Evolutionary conservation across 2,113 vertebrate genomes (phyloP), one percentile per base, ranked within the genome.

Genomic region (Catharus minimus): DNA sequence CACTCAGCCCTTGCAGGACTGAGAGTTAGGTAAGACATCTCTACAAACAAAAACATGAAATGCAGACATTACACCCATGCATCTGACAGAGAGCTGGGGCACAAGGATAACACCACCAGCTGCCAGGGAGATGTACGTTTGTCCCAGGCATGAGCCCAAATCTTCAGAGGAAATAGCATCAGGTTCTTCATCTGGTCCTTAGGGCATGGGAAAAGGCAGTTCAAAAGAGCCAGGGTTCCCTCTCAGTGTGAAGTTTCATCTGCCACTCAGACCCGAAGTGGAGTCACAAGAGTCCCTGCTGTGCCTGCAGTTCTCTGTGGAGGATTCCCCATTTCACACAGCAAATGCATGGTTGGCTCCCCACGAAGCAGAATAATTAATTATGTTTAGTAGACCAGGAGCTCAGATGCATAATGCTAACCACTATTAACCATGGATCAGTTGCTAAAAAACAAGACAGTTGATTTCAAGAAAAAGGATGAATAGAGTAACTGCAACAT

Each of bases 401-500:
- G 47, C 73, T 95, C 7, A 2, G 81, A 96, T 86, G 64, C 88
- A 61, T 82, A 53, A 44, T 75, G 24, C 52, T 96, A 93, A 96
- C 96, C 58, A 9, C 67, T 79, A 89, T 88, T 87, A 91, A 87
- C 47, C 78, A 77, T 41, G 58, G 73, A 96, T 87, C 92, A 89
- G 85, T 47, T 94, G 92, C 62, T 94, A 67, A 96, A 90, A 96
- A 92, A 69, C 83, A 93, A 92, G 66, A 82, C 58, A 95, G 69
- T 1, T 92, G 49, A 93, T 95, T 95, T 95, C 93, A 96, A 96
- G 92, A 20, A 61, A 96, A 90, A 67, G 81, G 23, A 72, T 91
- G 80, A 95, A 94, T 91, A 97, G 82, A 93, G 55, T 73, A 88
- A 89, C 69, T 95, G 85, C 76, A 95, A 86, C 79, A 82, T 79